Evolutionary conservation across 2,888 invertebrate genomes (phyloP), one percentile per base, ranked within the genome.

Genomic region (Micoletzkya japonica): DNA sequence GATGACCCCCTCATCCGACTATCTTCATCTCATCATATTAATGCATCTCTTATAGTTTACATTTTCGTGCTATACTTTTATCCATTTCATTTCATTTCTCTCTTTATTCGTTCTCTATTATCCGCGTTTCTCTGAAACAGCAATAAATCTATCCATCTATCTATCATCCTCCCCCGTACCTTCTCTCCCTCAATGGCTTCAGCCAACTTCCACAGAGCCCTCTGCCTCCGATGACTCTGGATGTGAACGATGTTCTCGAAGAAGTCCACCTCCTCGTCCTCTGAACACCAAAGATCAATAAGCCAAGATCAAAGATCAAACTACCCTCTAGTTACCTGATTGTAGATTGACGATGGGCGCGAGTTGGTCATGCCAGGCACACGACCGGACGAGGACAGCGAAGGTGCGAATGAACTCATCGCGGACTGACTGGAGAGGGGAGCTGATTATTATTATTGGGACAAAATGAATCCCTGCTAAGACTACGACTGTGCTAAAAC

Each of bases 201-300:
- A 44, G 85, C 85, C 70, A 89, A 85, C 76, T 91, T 92, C 24
- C 91, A 86, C 58, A 96, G 86, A 0, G 94, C 95, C 81, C 93
- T 90, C 0, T 92, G 91, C 83, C 93, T 91, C 73, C 94, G 90
- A 85, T 95, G 93, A 70, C 91, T 87, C 88, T 75, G 75, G 59
- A 89, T 87, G 77, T 97, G 95, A 34, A 90, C 90, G 83, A 95
- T 90, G 85, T 95, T 96, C 83, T 93, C 93, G 85, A 95, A 96
- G 89, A 97, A 95, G 87, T 97, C 95, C 0, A 92, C 91, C 10
- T 80, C 81, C n/a, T 74, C 72, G 36, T 83, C 79, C 26, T 72
- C 74, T 60, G 78, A 71, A 32, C 24, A n/a, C 0, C 39, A 50
- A 20, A 20, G 32, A 63, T 49, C 20, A 49, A 14, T 7, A 17